A percentile compares a stretch with the other conserved stretches of the same genome.
These are phyloP conservation scores for Chunga burmeisteri DNA, from an alignment of 2,113 vertebrate genomes.

Conservation along the genomic window DNA sequence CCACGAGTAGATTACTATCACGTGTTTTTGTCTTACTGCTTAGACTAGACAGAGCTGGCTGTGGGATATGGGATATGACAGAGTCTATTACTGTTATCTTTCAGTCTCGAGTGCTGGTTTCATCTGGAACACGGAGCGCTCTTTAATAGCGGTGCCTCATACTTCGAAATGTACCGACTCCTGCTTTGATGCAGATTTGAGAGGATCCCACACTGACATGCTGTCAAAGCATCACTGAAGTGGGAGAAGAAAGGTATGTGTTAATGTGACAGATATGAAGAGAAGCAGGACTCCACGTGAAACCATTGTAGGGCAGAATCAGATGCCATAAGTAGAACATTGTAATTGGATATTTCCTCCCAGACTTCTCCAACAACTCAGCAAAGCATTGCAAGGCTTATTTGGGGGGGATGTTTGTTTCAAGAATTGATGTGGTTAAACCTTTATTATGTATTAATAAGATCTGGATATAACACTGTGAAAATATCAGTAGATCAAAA, in stretches of 20 bases:
- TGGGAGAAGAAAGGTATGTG: background rate
- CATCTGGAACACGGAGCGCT: background rate
- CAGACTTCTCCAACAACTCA: background rate
- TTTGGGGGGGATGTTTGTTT: fast-evolving
- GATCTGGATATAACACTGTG: background rate
- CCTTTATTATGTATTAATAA: background rate
- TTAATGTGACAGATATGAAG: background rate
- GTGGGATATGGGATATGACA: background rate
- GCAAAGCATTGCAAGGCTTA: background rate
- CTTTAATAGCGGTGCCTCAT: background rate
- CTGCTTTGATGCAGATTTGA: background rate
- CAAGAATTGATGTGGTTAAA: background rate
- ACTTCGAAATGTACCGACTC: background rate
- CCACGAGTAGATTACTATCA: fast-evolving
- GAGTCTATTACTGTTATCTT: background rate
- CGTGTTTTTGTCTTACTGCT: fast-evolving
- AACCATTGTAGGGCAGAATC: background rate
- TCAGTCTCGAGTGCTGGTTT: background rate
- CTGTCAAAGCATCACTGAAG: background rate
- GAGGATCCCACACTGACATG: background rate
- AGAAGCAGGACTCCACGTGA: background rate
- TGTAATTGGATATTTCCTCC: background rate
- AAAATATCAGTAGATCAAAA: background rate
- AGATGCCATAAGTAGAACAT: fast-evolving
- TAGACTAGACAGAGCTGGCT: background rate